phyloP scores from a whole-genome alignment of 2,888 invertebrate species.

The Meganola albula region DNA sequence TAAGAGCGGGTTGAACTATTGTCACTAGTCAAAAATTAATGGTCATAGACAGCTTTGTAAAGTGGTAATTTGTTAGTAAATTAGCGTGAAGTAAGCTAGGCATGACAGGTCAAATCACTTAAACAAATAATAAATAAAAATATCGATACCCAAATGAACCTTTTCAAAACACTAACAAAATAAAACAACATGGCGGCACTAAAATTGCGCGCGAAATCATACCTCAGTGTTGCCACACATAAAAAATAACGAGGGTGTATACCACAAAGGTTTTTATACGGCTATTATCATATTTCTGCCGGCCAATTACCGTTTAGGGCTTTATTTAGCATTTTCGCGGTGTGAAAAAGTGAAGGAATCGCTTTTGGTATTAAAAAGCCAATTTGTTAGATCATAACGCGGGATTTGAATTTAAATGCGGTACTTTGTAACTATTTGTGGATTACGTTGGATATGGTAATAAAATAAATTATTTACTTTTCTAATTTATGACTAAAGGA shows the following conservation, averaged over 20 bases:
- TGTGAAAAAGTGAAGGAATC: slow-evolving; percentile 28
- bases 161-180: slow-evolving; percentile 22
- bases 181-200: slow-evolving; percentile 43
- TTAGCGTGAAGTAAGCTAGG: no score
- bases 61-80: no score
- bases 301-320: slow-evolving; percentile 57
- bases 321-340: slow-evolving; percentile 51
- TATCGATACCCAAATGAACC: no score
- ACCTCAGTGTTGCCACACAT: slow-evolving; percentile 36
- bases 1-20: no score
- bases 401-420: slow-evolving; percentile 21
- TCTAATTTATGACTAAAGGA: no score
- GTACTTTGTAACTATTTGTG: neutral
- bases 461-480: no score
- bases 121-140: no score
- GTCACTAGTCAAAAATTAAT: no score
- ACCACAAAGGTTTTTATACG: slow-evolving; percentile 57
- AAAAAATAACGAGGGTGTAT: slow-evolving; percentile 56
- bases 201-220: slow-evolving; percentile 46
- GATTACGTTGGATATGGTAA: no score
- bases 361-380: slow-evolving; percentile 32
- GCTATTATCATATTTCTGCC: slow-evolving; percentile 66
- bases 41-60: no score
- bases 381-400: slow-evolving; percentile 23
- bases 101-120: no score